phyloP scores from a whole-genome alignment of 2,797 vertebrate genomes.

The Scolopax rusticola region DNA sequence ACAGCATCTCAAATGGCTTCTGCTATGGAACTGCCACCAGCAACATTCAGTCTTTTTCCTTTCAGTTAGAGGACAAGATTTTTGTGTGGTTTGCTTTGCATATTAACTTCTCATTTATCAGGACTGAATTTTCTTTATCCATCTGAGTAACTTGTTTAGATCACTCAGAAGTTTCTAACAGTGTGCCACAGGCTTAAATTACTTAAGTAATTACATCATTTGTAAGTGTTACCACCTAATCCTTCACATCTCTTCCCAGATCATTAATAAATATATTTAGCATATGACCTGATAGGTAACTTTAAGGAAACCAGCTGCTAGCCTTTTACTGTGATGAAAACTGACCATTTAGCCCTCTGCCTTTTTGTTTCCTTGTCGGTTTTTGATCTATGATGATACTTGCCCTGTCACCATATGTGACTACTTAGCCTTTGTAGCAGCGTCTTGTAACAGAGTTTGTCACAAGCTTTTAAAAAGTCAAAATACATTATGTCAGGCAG shows the following conservation, averaged over 20 bases:
- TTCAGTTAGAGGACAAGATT: not conserved
- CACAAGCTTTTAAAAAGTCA: conserved; percentile 60
- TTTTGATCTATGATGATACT: conserved; percentile 58
- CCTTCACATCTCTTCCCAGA: conserved; percentile 4
- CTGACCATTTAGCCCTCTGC: conserved; percentile 33
- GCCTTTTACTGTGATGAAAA: conserved; percentile 54
- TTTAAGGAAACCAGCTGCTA: conserved; percentile 32
- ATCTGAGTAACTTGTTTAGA: not conserved
- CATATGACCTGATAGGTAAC: conserved; percentile 6
- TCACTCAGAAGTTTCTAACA: conserved; percentile 7
- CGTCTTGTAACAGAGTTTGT: conserved; percentile 39
- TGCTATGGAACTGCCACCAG: conserved; percentile 35
- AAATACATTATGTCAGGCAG: conserved; percentile 21
- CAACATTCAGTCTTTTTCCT: not conserved
- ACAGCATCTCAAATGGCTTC: conserved; percentile 7
- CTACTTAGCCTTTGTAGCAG: conserved; percentile 26
- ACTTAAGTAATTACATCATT: conserved; percentile 37
- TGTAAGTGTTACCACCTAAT: conserved; percentile 27
- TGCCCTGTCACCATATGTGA: conserved; percentile 62
- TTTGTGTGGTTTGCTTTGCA: not conserved
- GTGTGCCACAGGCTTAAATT: not conserved
- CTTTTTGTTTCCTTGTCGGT: conserved; percentile 38
- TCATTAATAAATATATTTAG: conserved; percentile 55
- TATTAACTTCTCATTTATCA: not conserved
- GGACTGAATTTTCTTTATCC: not conserved